phyloP scores from a whole-genome alignment of 1,140 invertebrate species.

The Nylanderia fulva region DNA sequence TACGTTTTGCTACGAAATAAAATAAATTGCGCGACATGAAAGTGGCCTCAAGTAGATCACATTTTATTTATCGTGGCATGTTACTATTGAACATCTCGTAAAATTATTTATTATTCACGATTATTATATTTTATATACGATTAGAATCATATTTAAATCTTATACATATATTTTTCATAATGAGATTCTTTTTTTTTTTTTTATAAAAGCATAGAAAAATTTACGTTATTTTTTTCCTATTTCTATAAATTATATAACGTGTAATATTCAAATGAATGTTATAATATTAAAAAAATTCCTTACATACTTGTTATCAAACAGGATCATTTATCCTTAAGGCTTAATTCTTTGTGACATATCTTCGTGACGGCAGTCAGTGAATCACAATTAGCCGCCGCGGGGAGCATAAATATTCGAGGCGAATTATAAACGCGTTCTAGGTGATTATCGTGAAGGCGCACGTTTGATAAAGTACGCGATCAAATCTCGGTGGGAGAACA shows the following conservation, averaged over 20 bases:
- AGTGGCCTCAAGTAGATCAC: constrained; percentile 3
- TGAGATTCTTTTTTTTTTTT: background rate
- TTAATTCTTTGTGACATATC: constrained; percentile 57
- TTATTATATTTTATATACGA: background rate
- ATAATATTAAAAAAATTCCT: constrained; percentile 7
- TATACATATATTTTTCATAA: no score
- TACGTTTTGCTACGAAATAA: constrained; percentile 27
- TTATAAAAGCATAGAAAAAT: background rate
- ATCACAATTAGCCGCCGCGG: constrained; percentile 61
- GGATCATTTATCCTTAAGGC: constrained; percentile 34
- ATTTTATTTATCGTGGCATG: background rate
- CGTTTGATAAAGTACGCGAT: constrained; percentile 57
- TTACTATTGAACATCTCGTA: background rate
- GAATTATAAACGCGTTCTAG: constrained; percentile 44
- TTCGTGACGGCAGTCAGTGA: constrained; percentile 61
- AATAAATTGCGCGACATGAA: constrained; percentile 38
- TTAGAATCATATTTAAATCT: background rate
- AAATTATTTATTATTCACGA: constrained; percentile 10
- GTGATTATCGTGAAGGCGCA: constrained; percentile 54
- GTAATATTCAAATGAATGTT: background rate
- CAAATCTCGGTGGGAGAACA: constrained; percentile 57
- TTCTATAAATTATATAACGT: background rate
- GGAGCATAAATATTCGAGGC: constrained; percentile 56
- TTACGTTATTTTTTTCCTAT: constrained; percentile 4
- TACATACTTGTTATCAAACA: background rate